Conservation (phyloP, 2,888 invertebrate genomes). For the Caradrina kadenii region DNA sequence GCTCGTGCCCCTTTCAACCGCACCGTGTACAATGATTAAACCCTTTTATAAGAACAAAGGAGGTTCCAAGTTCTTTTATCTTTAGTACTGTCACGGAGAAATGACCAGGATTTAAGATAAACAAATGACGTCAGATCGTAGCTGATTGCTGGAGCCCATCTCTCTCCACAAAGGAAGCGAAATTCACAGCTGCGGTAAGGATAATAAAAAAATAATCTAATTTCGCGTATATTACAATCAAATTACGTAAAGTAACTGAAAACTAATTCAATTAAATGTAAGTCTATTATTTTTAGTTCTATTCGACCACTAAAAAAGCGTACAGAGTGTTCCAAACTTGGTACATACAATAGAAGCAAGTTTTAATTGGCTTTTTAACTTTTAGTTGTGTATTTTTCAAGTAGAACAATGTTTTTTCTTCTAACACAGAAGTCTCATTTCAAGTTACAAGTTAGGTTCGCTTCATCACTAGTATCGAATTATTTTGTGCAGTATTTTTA, state of each 20-base stretch:
- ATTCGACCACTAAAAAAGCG: conserved; percentile 36
- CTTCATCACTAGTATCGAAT: conserved; percentile 47
- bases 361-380: conserved; percentile 72
- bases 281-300: conserved; percentile 31
- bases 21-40: conserved; percentile 57
- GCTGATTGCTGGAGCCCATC: conserved; percentile 42
- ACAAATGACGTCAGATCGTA: conserved; percentile 59
- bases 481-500: conserved; percentile 45
- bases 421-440: conserved; percentile 50
- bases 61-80: conserved; percentile 56
- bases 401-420: conserved; percentile 50
- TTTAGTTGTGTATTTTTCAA: conserved; percentile 61
- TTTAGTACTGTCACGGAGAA: conserved; percentile 53
- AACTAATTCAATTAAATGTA: conserved; percentile 35
- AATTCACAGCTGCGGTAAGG: conserved; percentile 20
- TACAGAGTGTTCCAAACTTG: conserved; percentile 57
- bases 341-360: conserved; percentile 64
- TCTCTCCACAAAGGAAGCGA: conserved; percentile 39
- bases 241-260: conserved; percentile 18
- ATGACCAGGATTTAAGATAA: conserved; percentile 59
- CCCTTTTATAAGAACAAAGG: conserved; percentile 63
- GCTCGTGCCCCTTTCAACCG: conserved; percentile 48
- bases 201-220: conserved; percentile 12
- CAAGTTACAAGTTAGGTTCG: conserved; percentile 50
- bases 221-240: conserved; percentile 12